Conservation (phyloP, 2,797 vertebrate species). For the Microctenopoma lineatum region DNA sequence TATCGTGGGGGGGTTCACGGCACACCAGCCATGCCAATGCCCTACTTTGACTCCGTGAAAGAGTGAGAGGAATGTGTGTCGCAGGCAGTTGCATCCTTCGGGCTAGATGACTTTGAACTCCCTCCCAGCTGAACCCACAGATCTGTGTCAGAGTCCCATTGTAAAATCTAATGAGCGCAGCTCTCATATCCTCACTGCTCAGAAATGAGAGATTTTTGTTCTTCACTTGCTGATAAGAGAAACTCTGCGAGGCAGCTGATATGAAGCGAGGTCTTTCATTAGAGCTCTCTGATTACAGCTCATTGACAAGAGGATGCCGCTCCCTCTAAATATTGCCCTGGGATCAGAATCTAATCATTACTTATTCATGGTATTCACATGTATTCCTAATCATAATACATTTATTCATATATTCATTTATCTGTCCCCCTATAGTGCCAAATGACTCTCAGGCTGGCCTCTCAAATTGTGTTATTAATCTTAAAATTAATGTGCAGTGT, state of each 20-base stretch:
- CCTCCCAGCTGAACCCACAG: slow-evolving; percentile 71
- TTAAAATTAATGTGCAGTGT: slow-evolving; percentile 36
- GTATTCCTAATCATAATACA: slow-evolving; percentile 64
- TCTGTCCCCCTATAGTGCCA: slow-evolving; percentile 42
- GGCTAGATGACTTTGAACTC: slow-evolving; percentile 74
- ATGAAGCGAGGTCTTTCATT: slow-evolving; percentile 57
- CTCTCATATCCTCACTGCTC: slow-evolving; percentile 72
- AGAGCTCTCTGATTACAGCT: slow-evolving; percentile 64
- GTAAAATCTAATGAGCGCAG: slow-evolving; percentile 74
- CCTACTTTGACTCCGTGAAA: slow-evolving; percentile 73
- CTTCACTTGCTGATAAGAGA: slow-evolving; percentile 57
- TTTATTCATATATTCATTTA: slow-evolving; percentile 66
- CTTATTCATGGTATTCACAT: slow-evolving; percentile 59
- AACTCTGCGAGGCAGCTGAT: slow-evolving; percentile 55
- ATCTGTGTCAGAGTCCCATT: slow-evolving; percentile 79
- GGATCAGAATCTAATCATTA: slow-evolving; percentile 53
- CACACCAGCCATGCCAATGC: slow-evolving; percentile 64
- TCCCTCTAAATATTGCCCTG: slow-evolving; percentile 50
- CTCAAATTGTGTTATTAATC: slow-evolving; percentile 64
- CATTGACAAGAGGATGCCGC: slow-evolving; percentile 48
- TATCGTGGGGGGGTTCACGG: slow-evolving; percentile 20
- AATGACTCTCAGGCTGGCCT: slow-evolving; percentile 63
- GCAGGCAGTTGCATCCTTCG: slow-evolving; percentile 63
- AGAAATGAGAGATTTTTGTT: slow-evolving; percentile 53
- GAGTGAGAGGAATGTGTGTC: slow-evolving; percentile 58